A percentile compares a stretch with the other conserved stretches of the same genome.
These are phyloP conservation scores for Sebastiscus albofasciatus DNA, from an alignment of 2,797 vertebrate species.

Conservation along the genomic window DNA sequence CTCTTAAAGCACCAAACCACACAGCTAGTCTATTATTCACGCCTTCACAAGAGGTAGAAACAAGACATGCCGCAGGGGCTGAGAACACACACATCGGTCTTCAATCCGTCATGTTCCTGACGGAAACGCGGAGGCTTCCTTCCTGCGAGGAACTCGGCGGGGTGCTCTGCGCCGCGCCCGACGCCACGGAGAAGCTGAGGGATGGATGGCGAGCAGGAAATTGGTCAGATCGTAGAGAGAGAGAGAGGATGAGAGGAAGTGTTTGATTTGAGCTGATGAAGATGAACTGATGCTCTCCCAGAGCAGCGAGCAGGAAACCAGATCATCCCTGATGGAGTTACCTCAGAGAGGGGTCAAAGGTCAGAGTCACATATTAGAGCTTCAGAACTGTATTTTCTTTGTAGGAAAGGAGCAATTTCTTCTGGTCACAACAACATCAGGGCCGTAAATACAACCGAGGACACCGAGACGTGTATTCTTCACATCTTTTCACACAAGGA, in stretches of 20 bases:
- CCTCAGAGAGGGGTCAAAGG: constrained; percentile 9
- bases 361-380: background rate
- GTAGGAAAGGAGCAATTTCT: background rate
- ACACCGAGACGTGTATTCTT: background rate
- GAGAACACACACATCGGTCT: background rate
- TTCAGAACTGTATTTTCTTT: background rate
- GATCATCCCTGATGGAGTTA: background rate
- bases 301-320: constrained; percentile 5
- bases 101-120: constrained; percentile 4
- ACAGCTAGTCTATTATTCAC: constrained; percentile 56
- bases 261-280: constrained; percentile 51
- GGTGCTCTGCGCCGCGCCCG: background rate
- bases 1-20: constrained; percentile 9
- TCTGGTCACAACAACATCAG: background rate
- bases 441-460: background rate
- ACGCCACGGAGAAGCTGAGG: background rate
- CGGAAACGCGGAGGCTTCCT: constrained; percentile 19
- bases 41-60: constrained; percentile 2
- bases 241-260: constrained; percentile 7
- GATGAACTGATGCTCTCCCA: constrained; percentile 18
- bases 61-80: constrained; percentile 1
- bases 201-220: constrained; percentile 14
- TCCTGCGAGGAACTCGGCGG: background rate
- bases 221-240: background rate
- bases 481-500: background rate